These are phyloP conservation scores for Lacanobia wlatinum DNA, from an alignment of 2,888 invertebrate species.

Conservation along the genomic window DNA sequence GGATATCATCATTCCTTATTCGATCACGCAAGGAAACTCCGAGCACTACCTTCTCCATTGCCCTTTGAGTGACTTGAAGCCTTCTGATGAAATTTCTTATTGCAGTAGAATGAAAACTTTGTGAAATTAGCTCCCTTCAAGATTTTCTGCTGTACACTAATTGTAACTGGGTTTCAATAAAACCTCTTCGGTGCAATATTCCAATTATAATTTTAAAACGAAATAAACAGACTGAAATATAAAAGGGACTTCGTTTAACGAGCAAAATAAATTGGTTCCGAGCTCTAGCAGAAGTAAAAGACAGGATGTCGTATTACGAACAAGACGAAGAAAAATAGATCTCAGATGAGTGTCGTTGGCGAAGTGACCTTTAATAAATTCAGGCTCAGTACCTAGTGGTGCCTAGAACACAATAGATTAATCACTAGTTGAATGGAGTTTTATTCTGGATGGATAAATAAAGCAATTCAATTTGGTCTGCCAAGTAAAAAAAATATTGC, in stretches of 20 bases:
- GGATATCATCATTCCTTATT: no score
- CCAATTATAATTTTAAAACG: slow-evolving; percentile 25
- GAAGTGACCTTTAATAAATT: not conserved
- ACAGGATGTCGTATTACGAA: slow-evolving; percentile 2
- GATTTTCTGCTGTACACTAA: slow-evolving; percentile 1
- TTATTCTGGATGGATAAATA: no score
- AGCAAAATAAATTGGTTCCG: slow-evolving; percentile 37
- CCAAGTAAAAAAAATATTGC: no score
- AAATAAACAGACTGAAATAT: slow-evolving; percentile 13
- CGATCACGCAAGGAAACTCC: no score
- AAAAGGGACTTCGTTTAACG: slow-evolving; percentile 18
- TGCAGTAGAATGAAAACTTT: not conserved
- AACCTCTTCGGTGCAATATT: slow-evolving; percentile 3
- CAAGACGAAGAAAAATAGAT: slow-evolving; percentile 9
- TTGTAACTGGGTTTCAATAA: slow-evolving; percentile 10
- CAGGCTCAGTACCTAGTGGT: no score
- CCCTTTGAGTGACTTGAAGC: no score
- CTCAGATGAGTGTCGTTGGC: not conserved
- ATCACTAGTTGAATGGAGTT: no score
- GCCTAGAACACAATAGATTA: no score
- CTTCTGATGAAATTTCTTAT: not conserved
- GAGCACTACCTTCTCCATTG: no score
- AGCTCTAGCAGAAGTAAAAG: slow-evolving; percentile 9
- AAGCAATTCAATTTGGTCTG: no score
- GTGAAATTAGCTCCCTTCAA: not conserved